Percentiles rank a stretch among this genome's conserved stretches.
phyloP scores from a whole-genome alignment of 2,888 invertebrate species.

The Tenthredo amoena region DNA sequence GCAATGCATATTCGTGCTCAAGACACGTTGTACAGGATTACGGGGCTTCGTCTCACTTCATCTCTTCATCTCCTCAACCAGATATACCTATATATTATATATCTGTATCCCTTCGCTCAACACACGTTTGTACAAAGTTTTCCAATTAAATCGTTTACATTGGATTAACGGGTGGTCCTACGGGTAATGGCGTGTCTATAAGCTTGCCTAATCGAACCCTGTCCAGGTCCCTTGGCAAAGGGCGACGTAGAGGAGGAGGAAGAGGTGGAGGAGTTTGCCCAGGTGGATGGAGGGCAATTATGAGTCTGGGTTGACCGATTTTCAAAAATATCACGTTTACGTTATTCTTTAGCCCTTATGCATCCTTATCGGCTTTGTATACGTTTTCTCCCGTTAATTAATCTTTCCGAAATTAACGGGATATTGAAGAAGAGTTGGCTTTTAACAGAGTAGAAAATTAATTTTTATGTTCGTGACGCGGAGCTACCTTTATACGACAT shows the following conservation, averaged over 20 bases:
- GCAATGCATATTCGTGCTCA: conserved; percentile 36
- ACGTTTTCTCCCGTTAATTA: background rate
- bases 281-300: background rate
- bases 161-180: conserved; percentile 67
- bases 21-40: conserved; percentile 30
- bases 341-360: background rate
- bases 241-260: background rate
- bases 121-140: conserved; percentile 67
- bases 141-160: conserved; percentile 71
- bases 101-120: conserved; percentile 49
- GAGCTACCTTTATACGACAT: too few species aligned
- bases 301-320: background rate
- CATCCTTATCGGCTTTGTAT: background rate
- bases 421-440: background rate
- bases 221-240: conserved; percentile 37
- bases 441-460: background rate
- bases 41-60: conserved; percentile 35
- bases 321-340: background rate
- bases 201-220: conserved; percentile 53
- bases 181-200: conserved; percentile 68
- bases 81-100: background rate
- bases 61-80: conserved; percentile 30
- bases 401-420: background rate
- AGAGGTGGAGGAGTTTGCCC: background rate
- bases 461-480: background rate